A percentile compares a stretch with the other conserved stretches of the same genome.
Conservation (phyloP, 1,140 invertebrate genomes). For the Euwallacea similis region DNA sequence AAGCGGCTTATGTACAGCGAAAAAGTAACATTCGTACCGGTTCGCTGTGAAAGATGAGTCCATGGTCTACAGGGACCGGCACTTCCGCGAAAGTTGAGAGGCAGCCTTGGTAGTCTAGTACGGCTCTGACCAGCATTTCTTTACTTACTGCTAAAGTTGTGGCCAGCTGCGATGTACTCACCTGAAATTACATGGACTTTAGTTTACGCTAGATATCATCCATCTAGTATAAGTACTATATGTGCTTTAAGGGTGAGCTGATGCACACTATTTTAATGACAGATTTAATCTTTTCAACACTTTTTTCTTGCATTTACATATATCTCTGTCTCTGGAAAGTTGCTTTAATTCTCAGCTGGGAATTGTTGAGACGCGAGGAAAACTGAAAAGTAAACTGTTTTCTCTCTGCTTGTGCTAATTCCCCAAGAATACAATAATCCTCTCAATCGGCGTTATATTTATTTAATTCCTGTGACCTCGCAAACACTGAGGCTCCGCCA, state of each 20-base stretch:
- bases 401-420: conserved; percentile 11
- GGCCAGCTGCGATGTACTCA: conserved; percentile 23
- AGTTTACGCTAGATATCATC: too few species aligned
- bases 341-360: background rate
- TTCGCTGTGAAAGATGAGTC: conserved; percentile 28
- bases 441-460: conserved; percentile 24
- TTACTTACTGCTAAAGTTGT: conserved; percentile 23
- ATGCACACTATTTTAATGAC: conserved; percentile 6
- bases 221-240: too few species aligned
- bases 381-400: conserved; percentile 6
- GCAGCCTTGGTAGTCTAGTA: conserved; percentile 32
- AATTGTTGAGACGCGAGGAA: background rate
- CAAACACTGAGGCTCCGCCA: conserved; percentile 16
- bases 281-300: background rate
- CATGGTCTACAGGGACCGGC: conserved; percentile 26
- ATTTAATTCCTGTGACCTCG: conserved; percentile 22
- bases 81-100: conserved; percentile 27
- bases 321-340: too few species aligned
- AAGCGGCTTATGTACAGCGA: conserved; percentile 14
- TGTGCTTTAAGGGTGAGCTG: background rate
- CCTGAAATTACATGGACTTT: conserved; percentile 7
- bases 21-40: conserved; percentile 18
- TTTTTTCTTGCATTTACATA: too few species aligned
- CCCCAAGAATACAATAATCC: conserved; percentile 17
- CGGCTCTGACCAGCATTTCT: conserved; percentile 29